Evolutionary conservation across 1,140 invertebrate species (phyloP), one percentile per base, ranked within the genome.

Genomic region (Nomia melanderi): DNA sequence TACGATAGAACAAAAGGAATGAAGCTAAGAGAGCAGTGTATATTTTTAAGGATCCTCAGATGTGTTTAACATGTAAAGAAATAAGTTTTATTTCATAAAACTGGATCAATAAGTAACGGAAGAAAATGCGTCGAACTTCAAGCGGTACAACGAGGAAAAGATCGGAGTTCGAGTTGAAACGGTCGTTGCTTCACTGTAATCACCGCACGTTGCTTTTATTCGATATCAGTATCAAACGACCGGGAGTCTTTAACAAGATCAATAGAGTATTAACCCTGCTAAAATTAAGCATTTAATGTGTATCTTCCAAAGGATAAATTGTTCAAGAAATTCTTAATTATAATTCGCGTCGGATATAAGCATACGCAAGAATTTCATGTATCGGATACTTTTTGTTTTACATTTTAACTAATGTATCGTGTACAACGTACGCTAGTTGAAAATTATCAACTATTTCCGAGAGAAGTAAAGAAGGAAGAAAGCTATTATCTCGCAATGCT

Each of bases 21-120:
- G 54, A 67, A 9, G 36, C 44, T 36, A 50, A 64, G 50, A 63
- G 41, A 57, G 14, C 53, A 67, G 63, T 72, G 66, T 78, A 76
- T 85, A 86, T 85, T 86, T 85, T 85, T 85, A 83, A 83, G 83
- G 67, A 81, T 59, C 56, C 72, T 64, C 64, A 78, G 63, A 73
- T 80, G 81, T 44, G 56, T 78, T 78, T 67, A 39, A 80, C 69
- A 62, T 75, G 72, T 80, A 75, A 73, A 78, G 20, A 56, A 54
- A 65, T 80, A 54, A 63, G 65, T 76, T 75, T 65, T 75, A 77
- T 79, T 79, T 79, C 36, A 33, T 60, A 56, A 65, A 41, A 29
- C 11, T 25, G 11, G 50, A 64, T 57, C 39, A 64, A 39, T 20
- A n/a, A 44, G 27, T 36, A 56, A 29, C 57, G 20, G 20, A 57